Evolutionary conservation across 2,797 vertebrate species (phyloP).

Genomic region (Sorex maritimensis): DNA sequence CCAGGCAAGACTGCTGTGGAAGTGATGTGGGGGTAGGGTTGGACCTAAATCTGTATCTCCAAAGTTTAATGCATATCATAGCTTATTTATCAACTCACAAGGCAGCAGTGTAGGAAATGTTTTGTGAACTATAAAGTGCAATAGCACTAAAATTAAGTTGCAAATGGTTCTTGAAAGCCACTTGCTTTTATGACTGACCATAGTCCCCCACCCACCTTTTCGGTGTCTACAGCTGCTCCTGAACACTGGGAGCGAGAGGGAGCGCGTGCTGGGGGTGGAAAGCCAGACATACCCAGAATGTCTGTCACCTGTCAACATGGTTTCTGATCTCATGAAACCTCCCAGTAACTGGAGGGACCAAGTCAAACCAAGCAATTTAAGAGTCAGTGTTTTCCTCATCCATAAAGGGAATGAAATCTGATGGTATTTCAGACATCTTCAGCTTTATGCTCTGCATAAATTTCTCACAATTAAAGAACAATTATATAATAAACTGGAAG

Average conservation of each 20-base stretch:
- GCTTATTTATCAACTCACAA: background rate
- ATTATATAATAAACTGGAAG: slow-evolving; percentile 16
- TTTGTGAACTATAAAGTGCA: slow-evolving; percentile 36
- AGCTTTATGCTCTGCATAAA: background rate
- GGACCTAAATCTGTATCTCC: background rate
- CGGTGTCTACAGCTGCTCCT: background rate
- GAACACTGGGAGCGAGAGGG: background rate
- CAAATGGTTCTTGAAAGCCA: slow-evolving; percentile 14
- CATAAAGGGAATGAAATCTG: background rate
- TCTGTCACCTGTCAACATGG: background rate
- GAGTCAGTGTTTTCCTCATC: background rate
- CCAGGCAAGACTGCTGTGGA: background rate
- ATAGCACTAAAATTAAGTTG: background rate
- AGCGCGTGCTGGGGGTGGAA: background rate
- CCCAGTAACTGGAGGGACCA: background rate
- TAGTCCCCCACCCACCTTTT: background rate
- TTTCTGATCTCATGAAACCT: background rate
- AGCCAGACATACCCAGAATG: background rate
- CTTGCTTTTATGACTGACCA: background rate
- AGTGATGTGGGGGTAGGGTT: background rate
- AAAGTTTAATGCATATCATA: background rate
- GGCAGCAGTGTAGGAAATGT: background rate
- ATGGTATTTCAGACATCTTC: slow-evolving; percentile 27
- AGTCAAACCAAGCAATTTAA: background rate
- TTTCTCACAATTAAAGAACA: slow-evolving; percentile 1